These are phyloP conservation scores for Aricia artaxerxes DNA, from an alignment of 2,888 invertebrate species.

Conservation along the genomic window DNA sequence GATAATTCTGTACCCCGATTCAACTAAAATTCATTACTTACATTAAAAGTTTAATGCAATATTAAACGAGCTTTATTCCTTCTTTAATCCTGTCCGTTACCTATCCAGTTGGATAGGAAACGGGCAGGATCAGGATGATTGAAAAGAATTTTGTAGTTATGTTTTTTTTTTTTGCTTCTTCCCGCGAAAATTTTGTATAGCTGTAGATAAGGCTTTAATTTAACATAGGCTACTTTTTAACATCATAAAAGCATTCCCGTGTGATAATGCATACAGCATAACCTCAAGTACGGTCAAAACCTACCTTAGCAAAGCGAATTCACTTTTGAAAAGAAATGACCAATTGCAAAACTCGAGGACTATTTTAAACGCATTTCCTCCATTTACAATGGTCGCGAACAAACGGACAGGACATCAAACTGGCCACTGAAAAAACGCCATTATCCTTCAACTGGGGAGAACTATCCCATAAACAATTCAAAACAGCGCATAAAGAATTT, in stretches of 20 bases:
- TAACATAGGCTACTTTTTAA: background rate
- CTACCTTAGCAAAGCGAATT: background rate
- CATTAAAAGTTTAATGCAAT: no score
- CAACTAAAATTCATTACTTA: no score
- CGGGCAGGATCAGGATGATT: no score
- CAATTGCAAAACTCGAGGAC: background rate
- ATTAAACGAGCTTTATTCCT: no score
- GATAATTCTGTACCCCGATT: background rate
- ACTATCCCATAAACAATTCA: slow-evolving; percentile 48
- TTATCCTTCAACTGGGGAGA: slow-evolving; percentile 19
- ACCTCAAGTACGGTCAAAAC: background rate
- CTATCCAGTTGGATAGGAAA: no score
- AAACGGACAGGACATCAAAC: slow-evolving; percentile 23
- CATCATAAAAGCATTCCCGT: background rate
- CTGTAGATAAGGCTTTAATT: no score
- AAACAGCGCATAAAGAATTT: slow-evolving; percentile 42
- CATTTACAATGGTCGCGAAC: background rate
- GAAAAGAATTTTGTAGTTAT: no score
- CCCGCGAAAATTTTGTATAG: no score
- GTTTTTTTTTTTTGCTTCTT: no score
- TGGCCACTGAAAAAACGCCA: slow-evolving; percentile 19
- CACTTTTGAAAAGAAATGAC: slow-evolving; percentile 10
- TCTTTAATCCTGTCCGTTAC: no score
- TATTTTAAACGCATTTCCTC: slow-evolving; percentile 7
- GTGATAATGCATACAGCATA: background rate